Base-by-base conservation (phyloP, 2,888 invertebrate species). In the Lathronympha strigana region DNA sequence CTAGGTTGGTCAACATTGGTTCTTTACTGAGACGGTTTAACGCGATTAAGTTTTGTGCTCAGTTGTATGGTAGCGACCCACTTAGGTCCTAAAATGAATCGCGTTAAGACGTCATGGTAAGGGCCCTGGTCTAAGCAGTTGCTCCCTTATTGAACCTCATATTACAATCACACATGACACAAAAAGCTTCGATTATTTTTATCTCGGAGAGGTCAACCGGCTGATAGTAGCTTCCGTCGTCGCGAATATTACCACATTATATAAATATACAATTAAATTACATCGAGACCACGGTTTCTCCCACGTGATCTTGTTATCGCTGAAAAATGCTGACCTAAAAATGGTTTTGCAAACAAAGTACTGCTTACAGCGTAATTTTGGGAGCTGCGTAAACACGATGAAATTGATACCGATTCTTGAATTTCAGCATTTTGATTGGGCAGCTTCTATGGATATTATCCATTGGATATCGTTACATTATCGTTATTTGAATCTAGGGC, bases 131-230 rank as follows among this genome's bases (percentile, higher is more conserved):
- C n/a, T n/a, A n/a, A n/a, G 1, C 5, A 23, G 9, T 23, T 36
- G 23, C 36, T 53, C 36, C 51, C 58, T 55, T 43, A 21, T 40
- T 57, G 63, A 64, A 64, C 58, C 51, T 53, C 58, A 17, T 23
- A 50, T 11, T 23, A 58, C 5, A 57, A 1, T 47, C 21, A 58
- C 33, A 64, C 8, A 23, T 62, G 77, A 72, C 75, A 80, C 74
- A 79, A 75, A 78, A 77, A 69, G 66, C 77, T 82, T 81, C 81
- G 76, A 73, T 72, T 63, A 72, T 66, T 67, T 75, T 85, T 86
- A 84, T 87, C 86, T 69, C 28, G 13, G 71, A 70, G 73, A 74
- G 76, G 75, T 76, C 77, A 71, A 68, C 63, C 67, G 57, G 57
- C 63, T 72, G 75, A 75, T 75, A 70, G 21, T 5, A 47, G 66